Base-by-base conservation (phyloP, 2,888 invertebrate species). In the Gibbula magus region DNA sequence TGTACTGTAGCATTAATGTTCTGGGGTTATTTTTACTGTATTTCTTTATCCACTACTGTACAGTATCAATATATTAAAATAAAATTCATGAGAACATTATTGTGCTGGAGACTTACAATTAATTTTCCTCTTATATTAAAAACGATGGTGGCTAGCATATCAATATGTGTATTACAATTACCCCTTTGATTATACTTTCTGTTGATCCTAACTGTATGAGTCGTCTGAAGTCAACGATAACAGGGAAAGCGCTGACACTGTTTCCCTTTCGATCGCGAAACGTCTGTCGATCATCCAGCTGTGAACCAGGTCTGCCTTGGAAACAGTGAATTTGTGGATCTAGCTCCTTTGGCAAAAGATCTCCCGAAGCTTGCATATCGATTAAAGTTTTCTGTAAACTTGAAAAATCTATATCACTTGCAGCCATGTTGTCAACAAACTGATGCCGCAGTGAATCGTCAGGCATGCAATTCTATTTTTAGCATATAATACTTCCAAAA, bases 381-480 rank as follows among this genome's bases (percentile, higher is more conserved):
- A 61, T 35, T 22, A 67, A 79, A 51, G 77, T 67, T 73, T 39
- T 75, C 3, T 66, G 76, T 18, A 39, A 66, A 2, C 25, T 45
- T 32, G 39, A 8, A 75, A 51, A 76, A 39, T 35, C 76, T 53
- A 52, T 51, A 25, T 74, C 81, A 78, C 78, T 77, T 80, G 84
- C 84, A 84, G 90, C 89, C 90, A 90, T 90, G 79, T 85, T 90
- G 86, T 89, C 87, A 89, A 89, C 89, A 90, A 85, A 84, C 86
- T 86, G 67, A 25, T 16, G 77, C 86, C 85, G 88, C 88, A 86
- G 86, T 78, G 83, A 90, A 89, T 88, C 85, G 83, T 52, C 80
- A 81, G 81, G 83, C 70, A 35, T 70, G 70, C 35, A 20, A 56
- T 18, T 70, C 70, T 70, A 70, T 70, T 35, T 70, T 70, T 70